Evolutionary conservation across 2,888 invertebrate genomes (phyloP), one percentile per base, ranked within the genome.

Genomic region (Agriopis aurantiaria): DNA sequence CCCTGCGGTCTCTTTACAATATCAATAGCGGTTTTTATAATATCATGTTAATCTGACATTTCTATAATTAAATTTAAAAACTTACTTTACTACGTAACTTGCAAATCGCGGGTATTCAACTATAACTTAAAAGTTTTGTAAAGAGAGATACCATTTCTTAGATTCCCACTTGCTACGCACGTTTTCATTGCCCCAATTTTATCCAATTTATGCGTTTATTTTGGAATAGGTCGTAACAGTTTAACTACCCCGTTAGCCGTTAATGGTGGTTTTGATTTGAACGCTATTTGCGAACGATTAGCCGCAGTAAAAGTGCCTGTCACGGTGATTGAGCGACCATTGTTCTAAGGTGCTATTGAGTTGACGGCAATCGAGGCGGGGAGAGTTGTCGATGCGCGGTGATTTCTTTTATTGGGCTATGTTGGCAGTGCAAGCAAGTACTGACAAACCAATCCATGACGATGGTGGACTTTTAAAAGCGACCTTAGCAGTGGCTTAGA

Each of bases 281-380:
- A 71, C 74, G 73, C 66, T 71, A 63, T 71, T 66, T 71, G 66
- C 66, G 53, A 66, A 63, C 73, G 68, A 74, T 75, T 73, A 75
- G 65, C 65, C 52, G 66, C 72, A 74, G 78, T 78, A 78, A 78
- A 78, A 78, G 78, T 74, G 71, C 23, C 60, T 63, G 78, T 78
- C 78, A 74, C 66, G 73, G 71, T 68, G 75, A 75, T 78, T 70
- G 78, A 72, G 57, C 62, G 69, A 62, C 58, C 71, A 75, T 78
- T 78, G 78, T 78, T 76, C 71, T 75, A 72, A 62, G 62, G 68
- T 69, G 55, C 55, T 58, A 33, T 40, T 69, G 57, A 10, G n/a
- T 11, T n/a, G 6, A 52, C 65, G 14, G 65, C 62, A 33, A 48
- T n/a, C 9, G 53, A 57, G 45, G 17, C 49, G 33, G 23, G 3